Percentiles rank a stretch among this genome's conserved stretches.
These are phyloP conservation scores for Thaumatotibia leucotreta DNA, from an alignment of 1,140 invertebrate genomes.

Conservation along the genomic window DNA sequence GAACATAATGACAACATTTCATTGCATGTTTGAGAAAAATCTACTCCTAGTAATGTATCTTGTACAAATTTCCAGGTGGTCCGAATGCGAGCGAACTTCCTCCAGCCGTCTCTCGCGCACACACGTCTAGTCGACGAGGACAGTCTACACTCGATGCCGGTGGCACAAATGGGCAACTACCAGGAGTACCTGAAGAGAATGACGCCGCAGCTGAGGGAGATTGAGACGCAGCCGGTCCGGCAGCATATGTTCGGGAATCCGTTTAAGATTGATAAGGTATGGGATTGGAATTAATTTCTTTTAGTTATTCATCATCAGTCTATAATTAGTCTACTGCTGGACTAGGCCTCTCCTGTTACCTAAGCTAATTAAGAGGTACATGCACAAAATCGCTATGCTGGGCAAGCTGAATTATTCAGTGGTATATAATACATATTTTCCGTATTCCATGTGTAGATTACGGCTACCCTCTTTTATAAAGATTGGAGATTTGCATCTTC, in stretches of 20 bases:
- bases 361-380: too few relatives aligned
- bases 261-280: slow-evolving; percentile 95
- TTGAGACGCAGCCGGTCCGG: slow-evolving; percentile 95
- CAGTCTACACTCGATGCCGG: slow-evolving; percentile 94
- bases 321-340: too few relatives aligned
- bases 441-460: too few relatives aligned
- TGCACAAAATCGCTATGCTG: too few relatives aligned
- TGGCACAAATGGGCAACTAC: slow-evolving; percentile 99
- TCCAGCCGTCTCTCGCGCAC: slow-evolving; percentile 85
- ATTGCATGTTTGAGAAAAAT: background rate
- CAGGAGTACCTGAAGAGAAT: slow-evolving; percentile 97
- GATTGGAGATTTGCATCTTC: too few relatives aligned
- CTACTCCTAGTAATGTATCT: background rate
- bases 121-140: slow-evolving; percentile 92
- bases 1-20: too few relatives aligned
- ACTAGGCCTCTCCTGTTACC: too few relatives aligned
- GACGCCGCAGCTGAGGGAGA: slow-evolving; percentile 93
- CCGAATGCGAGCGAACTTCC: slow-evolving; percentile 95
- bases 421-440: too few relatives aligned
- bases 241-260: slow-evolving; percentile 99
- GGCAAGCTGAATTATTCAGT: too few relatives aligned
- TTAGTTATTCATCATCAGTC: too few relatives aligned
- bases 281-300: too few relatives aligned
- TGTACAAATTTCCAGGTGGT: slow-evolving; percentile 78
- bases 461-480: too few relatives aligned